Conservation (phyloP, 1,140 invertebrate species). For the Drosophila sucinea region DNA sequence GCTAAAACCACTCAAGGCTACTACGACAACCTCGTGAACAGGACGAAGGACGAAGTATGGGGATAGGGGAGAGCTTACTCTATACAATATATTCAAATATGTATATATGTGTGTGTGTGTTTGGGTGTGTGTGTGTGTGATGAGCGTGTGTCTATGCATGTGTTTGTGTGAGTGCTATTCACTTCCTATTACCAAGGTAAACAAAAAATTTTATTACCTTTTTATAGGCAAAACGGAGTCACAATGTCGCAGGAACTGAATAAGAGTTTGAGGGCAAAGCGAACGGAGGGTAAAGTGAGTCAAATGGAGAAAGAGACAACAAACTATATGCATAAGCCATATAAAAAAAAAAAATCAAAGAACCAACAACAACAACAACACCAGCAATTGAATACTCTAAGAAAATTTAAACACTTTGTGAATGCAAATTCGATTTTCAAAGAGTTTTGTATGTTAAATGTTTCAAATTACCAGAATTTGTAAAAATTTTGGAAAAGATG, state of each 20-base stretch:
- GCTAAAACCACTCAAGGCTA: slow-evolving; percentile 64
- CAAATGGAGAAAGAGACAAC: slow-evolving; percentile 30
- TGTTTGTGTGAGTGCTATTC: slow-evolving; percentile 59
- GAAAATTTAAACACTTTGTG: neutral
- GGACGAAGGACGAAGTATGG: slow-evolving; percentile 43
- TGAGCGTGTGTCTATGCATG: slow-evolving; percentile 33
- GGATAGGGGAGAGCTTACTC: neutral
- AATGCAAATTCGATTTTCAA: too few relatives aligned
- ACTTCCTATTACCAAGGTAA: slow-evolving; percentile 80
- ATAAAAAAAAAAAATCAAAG: slow-evolving; percentile 51
- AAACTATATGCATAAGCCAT: slow-evolving; percentile 71
- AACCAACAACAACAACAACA: neutral
- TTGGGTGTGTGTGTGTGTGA: slow-evolving; percentile 28
- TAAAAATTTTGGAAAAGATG: too few relatives aligned
- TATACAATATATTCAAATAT: slow-evolving; percentile 59
- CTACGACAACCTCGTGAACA: slow-evolving; percentile 40
- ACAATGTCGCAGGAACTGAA: slow-evolving; percentile 70
- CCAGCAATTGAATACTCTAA: neutral
- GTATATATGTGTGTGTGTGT: slow-evolving; percentile 10
- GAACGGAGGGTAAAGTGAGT: neutral
- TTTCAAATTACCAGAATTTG: too few relatives aligned
- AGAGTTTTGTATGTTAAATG: too few relatives aligned
- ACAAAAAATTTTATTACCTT: slow-evolving; percentile 79
- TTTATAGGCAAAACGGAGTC: slow-evolving; percentile 73
- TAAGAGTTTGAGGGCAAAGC: slow-evolving; percentile 13